Base-by-base conservation (phyloP, 2,888 invertebrate genomes). In the Drosophila leonis region DNA sequence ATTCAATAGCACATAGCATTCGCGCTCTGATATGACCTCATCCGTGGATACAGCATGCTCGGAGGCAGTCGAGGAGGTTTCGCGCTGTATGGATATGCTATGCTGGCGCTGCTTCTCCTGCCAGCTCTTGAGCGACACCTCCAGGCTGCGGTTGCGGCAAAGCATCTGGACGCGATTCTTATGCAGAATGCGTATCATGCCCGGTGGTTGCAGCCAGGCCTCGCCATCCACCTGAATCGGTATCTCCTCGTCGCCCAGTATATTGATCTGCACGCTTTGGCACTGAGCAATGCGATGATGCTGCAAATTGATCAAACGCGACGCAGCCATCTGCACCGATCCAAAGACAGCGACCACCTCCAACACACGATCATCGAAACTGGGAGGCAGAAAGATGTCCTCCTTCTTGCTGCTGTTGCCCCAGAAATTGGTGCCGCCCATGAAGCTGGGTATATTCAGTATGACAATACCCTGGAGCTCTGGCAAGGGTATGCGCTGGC, bases 371-470 rank as follows among this genome's bases (percentile, higher is more conserved):
- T 99, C 99, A 93, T 99, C 99, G 91, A 99, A 98, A 15, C 98
- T 97, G 4, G 98, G 98, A 0, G 98, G 96, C 18, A 98, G 94
- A 91, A 99, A 99, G 57, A 97, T 95, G 90, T 98, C 98, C 83
- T 98, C 98, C 83, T 97, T 97, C 90, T 98, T 97, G 4, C 96
- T 96, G 7, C 97, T 96, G 6, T 97, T 97, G 57, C 99, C 99
- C 99, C 99, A 99, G 93, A 99, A 99, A 93, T 99, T 99, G 35
- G 98, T 98, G 51, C 99, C 99, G 7, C 99, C 99, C 97, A 98
- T 98, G 93, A 99, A 99, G 88, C 98, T 98, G 70, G 97, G 97
- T 93, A 99, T 99, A 94, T 99, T 99, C 27, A 99, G 94, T 39
- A 99, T 97, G 29, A 99, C 99, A 89, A 99, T 98, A 44, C 98